Conservation (phyloP, 2,113 vertebrate species). For the Tauraco erythrolophus region DNA sequence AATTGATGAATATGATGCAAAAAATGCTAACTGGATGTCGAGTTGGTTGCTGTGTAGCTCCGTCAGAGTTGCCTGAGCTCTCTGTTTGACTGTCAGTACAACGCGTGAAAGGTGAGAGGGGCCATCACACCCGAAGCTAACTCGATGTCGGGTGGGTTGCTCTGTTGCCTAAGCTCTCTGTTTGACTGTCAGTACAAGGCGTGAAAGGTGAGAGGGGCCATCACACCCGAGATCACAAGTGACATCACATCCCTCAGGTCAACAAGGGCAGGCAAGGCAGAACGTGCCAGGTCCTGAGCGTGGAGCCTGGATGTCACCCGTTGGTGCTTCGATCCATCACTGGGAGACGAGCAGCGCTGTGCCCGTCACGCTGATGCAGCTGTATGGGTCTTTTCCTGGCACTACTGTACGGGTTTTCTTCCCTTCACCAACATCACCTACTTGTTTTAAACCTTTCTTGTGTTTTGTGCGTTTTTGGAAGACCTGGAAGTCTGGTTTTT, state of each 20-base stretch:
- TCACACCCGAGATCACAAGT: not conserved
- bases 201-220: not conserved
- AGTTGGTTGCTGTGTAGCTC: not conserved
- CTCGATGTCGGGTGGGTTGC: not conserved
- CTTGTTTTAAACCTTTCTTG: not conserved
- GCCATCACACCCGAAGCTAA: not conserved
- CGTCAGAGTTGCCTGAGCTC: not conserved
- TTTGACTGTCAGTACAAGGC: not conserved
- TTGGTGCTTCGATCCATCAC: rapidly evolving
- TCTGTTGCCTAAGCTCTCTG: not conserved
- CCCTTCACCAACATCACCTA: not conserved
- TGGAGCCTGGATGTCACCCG: not conserved
- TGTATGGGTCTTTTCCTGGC: too few species aligned
- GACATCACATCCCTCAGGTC: rapidly evolving
- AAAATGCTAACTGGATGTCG: not conserved
- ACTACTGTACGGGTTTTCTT: not conserved
- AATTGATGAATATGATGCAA: not conserved
- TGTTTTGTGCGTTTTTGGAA: not conserved
- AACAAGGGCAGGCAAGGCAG: not conserved
- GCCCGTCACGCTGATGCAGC: rapidly evolving
- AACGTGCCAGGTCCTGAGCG: not conserved
- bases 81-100: rapidly evolving
- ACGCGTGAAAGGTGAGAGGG: not conserved
- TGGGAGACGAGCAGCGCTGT: rapidly evolving
- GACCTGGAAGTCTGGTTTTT: not conserved